Conservation (phyloP, 2,888 invertebrate species). For the Cylloceria caligata region DNA sequence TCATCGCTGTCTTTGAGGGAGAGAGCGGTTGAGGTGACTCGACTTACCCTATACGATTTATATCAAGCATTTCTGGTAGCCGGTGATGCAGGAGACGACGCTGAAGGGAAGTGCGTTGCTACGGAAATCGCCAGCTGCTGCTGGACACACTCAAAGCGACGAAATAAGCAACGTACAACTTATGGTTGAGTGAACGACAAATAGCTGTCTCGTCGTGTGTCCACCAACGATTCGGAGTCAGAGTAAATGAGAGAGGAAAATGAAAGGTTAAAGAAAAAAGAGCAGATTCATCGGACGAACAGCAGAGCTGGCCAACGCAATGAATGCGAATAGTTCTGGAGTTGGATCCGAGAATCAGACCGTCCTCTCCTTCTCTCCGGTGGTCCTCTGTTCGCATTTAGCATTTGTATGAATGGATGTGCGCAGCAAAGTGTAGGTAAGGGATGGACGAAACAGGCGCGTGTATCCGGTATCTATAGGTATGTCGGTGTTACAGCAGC, state of each 20-base stretch:
- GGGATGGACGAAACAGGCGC: constrained; percentile 52
- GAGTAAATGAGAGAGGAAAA: constrained; percentile 13
- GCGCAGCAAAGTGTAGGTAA: constrained; percentile 46
- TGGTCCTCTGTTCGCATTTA: constrained; percentile 42
- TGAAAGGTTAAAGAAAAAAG: constrained; percentile 30
- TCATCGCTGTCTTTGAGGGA: no score
- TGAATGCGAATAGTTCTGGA: no score
- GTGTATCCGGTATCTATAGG: constrained; percentile 17
- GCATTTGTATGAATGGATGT: constrained; percentile 62
- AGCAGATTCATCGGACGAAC: constrained; percentile 20
- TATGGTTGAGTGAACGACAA: constrained; percentile 33
- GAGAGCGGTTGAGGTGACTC: no score
- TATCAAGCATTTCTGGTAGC: constrained; percentile 26
- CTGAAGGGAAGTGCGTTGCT: constrained; percentile 4
- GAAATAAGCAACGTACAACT: constrained; percentile 10
- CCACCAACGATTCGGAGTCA: constrained; percentile 35
- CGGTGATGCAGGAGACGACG: constrained; percentile 1
- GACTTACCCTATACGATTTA: constrained; percentile 45
- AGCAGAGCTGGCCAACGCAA: constrained; percentile 20
- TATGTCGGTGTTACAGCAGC: constrained; percentile 1
- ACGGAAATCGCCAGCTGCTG: constrained; percentile 22
- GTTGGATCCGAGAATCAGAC: no score
- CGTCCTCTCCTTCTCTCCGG: not conserved
- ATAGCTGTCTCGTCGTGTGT: constrained; percentile 17
- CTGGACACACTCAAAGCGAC: constrained; percentile 4